phyloP scores from a whole-genome alignment of 2,113 vertebrate genomes.

The Rhadina sibilatrix region DNA sequence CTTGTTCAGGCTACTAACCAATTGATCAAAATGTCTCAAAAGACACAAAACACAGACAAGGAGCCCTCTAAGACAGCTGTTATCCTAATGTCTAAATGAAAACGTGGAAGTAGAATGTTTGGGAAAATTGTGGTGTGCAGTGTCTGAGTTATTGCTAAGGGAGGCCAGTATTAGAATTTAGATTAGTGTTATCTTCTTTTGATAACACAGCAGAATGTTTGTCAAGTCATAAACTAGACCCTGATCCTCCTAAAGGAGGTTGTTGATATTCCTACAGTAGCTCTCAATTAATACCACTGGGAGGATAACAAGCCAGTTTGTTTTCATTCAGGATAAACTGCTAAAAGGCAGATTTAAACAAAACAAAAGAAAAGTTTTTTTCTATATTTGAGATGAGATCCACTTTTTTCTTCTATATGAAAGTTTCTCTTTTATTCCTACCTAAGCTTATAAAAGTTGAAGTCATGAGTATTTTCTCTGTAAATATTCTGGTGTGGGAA shows the following conservation, averaged over 20 bases:
- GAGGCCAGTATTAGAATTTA: background rate
- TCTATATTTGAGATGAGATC: background rate
- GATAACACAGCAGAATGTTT: background rate
- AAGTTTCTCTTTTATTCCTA: background rate
- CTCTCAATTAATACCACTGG: background rate
- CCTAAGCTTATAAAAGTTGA: background rate
- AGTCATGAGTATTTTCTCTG: background rate
- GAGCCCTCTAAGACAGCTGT: background rate
- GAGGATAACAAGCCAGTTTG: background rate
- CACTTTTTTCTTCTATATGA: background rate
- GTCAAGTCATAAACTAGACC: background rate
- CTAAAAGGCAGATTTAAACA: background rate
- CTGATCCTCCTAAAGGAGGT: background rate
- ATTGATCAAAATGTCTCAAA: background rate
- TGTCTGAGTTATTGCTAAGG: background rate
- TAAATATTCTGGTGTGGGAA: background rate
- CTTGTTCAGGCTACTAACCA: background rate
- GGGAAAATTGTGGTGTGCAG: background rate
- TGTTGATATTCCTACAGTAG: background rate
- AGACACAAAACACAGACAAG: background rate
- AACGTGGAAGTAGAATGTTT: background rate
- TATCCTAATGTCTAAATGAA: background rate
- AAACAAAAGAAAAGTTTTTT: background rate
- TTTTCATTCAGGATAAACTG: background rate
- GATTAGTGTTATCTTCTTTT: background rate